Evolutionary conservation across 2,888 invertebrate genomes (phyloP).

Genomic region (Himalopsyche tibetana): DNA sequence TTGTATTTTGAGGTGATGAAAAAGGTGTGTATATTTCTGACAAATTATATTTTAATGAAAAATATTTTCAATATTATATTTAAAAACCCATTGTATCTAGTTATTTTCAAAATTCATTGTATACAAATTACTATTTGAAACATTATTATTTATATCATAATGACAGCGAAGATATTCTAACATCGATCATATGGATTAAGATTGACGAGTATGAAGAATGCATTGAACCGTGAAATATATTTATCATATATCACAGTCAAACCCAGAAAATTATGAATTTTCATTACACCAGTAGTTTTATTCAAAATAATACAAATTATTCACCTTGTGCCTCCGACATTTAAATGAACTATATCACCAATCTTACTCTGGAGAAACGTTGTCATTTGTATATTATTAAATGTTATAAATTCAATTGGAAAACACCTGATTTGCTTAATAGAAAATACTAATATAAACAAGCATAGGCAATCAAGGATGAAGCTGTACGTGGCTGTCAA

Average conservation of each 20-base stretch:
- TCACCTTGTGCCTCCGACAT: slow-evolving; percentile 96
- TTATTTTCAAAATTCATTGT: too few species aligned
- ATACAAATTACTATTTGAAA: too few species aligned
- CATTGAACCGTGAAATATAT: background rate
- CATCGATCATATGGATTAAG: too few species aligned
- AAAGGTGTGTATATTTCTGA: too few species aligned
- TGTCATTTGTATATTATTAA: slow-evolving; percentile 49
- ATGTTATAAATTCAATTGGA: background rate
- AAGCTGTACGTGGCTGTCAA: slow-evolving; percentile 43
- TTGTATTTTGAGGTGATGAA: too few species aligned
- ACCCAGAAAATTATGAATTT: too few species aligned
- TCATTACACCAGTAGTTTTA: background rate
- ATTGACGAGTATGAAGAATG: background rate
- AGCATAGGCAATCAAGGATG: background rate
- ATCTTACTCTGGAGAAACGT: slow-evolving; percentile 61
- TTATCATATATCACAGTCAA: background rate
- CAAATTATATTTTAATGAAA: too few species aligned
- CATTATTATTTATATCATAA: too few species aligned
- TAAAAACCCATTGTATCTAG: too few species aligned
- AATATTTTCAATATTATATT: too few species aligned
- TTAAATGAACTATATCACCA: slow-evolving; percentile 87
- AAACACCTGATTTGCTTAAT: background rate
- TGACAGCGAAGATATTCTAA: too few species aligned
- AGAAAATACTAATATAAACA: slow-evolving; percentile 39
- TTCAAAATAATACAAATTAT: slow-evolving; percentile 65